Percentiles rank a stretch among this genome's conserved stretches.
These are phyloP conservation scores for Sebastes cheni DNA, from an alignment of 2,797 vertebrate genomes.

Conservation along the genomic window DNA sequence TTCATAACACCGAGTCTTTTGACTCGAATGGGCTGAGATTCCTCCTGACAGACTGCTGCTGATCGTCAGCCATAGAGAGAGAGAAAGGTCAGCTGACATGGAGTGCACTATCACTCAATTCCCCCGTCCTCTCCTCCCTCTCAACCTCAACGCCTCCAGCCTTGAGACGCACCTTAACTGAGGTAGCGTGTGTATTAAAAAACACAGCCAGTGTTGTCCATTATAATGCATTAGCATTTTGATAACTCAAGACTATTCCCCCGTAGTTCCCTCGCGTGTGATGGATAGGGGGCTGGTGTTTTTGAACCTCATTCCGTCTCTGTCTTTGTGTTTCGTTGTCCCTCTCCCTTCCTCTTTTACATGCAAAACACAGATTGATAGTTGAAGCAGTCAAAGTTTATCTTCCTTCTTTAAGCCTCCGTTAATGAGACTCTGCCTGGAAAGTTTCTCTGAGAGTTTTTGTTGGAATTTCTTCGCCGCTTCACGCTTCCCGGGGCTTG, in stretches of 20 bases:
- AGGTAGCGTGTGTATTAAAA: neutral
- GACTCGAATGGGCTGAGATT: slow-evolving; percentile 1
- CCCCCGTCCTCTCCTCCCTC: neutral
- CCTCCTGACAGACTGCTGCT: slow-evolving; percentile 37
- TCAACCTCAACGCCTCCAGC: neutral
- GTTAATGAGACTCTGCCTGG: slow-evolving; percentile 26
- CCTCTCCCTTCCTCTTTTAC: neutral
- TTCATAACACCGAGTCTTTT: neutral
- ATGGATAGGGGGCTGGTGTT: neutral
- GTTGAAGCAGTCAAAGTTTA: slow-evolving; percentile 3
- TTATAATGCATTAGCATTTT: slow-evolving; percentile 45
- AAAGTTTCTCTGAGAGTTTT: neutral
- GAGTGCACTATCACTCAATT: slow-evolving; percentile 40
- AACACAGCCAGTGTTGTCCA: neutral
- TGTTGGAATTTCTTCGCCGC: neutral
- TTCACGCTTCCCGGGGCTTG: neutral
- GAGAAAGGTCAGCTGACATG: slow-evolving; percentile 54
- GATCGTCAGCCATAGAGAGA: slow-evolving; percentile 17
- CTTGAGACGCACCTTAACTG: neutral
- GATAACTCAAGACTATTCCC: slow-evolving; percentile 16
- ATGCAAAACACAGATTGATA: slow-evolving; percentile 25
- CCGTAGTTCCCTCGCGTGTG: neutral
- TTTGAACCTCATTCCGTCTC: slow-evolving; percentile 46
- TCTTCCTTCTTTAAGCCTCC: neutral
- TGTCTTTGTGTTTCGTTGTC: slow-evolving; percentile 1